Percentiles rank a stretch among this genome's conserved stretches.
These are phyloP conservation scores for Myopa testacea DNA, from an alignment of 2,888 invertebrate species.

Conservation along the genomic window DNA sequence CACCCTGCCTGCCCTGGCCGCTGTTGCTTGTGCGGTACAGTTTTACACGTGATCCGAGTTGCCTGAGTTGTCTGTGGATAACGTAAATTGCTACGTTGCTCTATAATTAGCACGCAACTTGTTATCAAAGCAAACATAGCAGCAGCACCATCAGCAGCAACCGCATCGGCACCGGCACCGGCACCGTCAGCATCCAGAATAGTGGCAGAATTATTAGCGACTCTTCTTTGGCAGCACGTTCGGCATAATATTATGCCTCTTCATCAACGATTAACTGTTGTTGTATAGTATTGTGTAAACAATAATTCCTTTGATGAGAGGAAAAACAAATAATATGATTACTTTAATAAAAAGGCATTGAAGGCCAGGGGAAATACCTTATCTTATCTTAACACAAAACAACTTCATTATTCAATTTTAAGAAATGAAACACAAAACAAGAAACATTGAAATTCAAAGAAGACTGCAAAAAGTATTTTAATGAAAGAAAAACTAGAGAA, in stretches of 20 bases:
- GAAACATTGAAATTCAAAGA: no score
- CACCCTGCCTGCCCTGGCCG: background rate
- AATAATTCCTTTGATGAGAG: background rate
- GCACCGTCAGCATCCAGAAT: background rate
- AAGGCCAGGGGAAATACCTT: no score
- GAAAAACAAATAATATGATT: background rate
- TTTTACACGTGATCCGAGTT: no score
- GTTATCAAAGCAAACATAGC: background rate
- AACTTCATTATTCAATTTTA: no score
- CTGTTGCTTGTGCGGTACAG: background rate
- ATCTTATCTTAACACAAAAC: no score
- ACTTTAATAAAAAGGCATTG: no score
- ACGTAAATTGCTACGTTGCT: constrained; percentile 21
- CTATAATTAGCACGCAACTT: constrained; percentile 4
- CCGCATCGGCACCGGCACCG: background rate
- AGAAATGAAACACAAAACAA: no score
- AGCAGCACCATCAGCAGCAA: background rate
- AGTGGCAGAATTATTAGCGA: background rate
- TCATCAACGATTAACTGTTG: background rate
- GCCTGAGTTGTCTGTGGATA: background rate
- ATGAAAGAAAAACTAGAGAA: no score
- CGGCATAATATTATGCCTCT: background rate
- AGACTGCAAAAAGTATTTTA: no score
- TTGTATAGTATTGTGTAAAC: background rate
- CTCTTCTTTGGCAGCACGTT: background rate